phyloP scores from a whole-genome alignment of 2,888 invertebrate genomes.

The Clistopyga incitator region DNA sequence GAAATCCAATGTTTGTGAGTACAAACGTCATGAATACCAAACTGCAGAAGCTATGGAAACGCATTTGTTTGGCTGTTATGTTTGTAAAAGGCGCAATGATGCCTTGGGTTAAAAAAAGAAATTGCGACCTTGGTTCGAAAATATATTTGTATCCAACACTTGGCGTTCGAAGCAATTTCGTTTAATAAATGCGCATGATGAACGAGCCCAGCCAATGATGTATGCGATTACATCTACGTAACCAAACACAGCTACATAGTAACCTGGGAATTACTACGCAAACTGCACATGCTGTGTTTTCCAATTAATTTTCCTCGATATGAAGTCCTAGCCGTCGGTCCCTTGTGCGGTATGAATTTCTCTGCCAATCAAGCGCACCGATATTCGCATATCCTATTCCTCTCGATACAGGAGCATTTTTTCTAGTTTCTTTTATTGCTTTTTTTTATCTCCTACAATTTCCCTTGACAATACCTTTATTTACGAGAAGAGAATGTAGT shows the following conservation, averaged over 20 bases:
- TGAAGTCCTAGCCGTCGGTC: conserved; percentile 4
- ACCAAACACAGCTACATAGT: neutral
- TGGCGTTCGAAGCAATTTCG: neutral
- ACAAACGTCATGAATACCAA: neutral
- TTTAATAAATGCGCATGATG: conserved; percentile 25
- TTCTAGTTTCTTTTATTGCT: conserved; percentile 4
- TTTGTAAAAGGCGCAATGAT: neutral
- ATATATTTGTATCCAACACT: neutral
- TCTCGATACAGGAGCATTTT: conserved; percentile 12
- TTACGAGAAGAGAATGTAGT: neutral
- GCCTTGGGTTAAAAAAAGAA: neutral
- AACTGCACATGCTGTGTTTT: neutral
- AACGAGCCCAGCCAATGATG: neutral
- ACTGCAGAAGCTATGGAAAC: neutral
- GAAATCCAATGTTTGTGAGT: neutral
- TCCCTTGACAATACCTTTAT: conserved; percentile 15
- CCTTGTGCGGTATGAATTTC: conserved; percentile 29
- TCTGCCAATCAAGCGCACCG: conserved; percentile 24
- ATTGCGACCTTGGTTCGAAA: neutral
- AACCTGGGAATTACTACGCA: neutral
- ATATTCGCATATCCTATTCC: conserved; percentile 10
- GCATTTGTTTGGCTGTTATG: neutral
- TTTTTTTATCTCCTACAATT: conserved; percentile 15
- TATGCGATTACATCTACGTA: neutral
- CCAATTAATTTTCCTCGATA: conserved; percentile 33